phyloP scores from a whole-genome alignment of 2,113 vertebrate genomes.

The Cottus gobio region DNA sequence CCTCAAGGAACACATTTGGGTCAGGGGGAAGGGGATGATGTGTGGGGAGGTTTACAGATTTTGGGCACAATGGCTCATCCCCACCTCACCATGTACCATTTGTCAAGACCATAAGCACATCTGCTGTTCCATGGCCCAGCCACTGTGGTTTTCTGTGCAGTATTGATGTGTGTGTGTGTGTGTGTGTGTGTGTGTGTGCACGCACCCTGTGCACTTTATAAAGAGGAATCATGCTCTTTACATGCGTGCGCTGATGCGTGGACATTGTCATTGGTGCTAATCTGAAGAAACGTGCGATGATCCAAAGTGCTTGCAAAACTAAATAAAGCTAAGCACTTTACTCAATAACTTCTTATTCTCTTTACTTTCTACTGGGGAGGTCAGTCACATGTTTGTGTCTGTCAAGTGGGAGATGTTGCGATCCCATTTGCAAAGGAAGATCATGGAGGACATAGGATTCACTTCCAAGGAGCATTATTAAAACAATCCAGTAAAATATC shows the following conservation, averaged over 20 bases:
- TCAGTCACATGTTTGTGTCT: constrained; percentile 35
- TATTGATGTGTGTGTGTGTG: constrained; percentile 65
- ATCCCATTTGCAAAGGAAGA: constrained; percentile 20
- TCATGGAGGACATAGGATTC: background rate
- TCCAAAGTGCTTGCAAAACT: constrained; percentile 76
- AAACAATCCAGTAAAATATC: constrained; percentile 14
- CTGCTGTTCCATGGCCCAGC: constrained; percentile 76
- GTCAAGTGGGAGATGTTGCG: constrained; percentile 19
- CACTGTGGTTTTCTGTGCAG: constrained; percentile 79
- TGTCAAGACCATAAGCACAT: constrained; percentile 79
- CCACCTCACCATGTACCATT: constrained; percentile 72
- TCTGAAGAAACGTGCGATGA: constrained; percentile 66
- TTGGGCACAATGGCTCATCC: constrained; percentile 55
- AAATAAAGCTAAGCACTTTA: constrained; percentile 80
- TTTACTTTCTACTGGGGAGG: constrained; percentile 45
- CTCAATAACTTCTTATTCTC: constrained; percentile 47
- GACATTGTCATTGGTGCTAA: constrained; percentile 82
- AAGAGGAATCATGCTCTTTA: constrained; percentile 71
- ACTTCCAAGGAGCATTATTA: constrained; percentile 34
- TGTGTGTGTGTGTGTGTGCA: constrained; percentile 27
- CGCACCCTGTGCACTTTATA: constrained; percentile 78
- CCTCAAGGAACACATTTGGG: constrained; percentile 41
- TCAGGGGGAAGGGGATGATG: constrained; percentile 39
- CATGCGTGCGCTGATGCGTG: constrained; percentile 73
- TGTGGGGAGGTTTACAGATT: constrained; percentile 69